Percentiles rank a stretch among this genome's conserved stretches.
These are phyloP conservation scores for Microchirus variegatus DNA, from an alignment of 2,797 vertebrate genomes.

Conservation along the genomic window DNA sequence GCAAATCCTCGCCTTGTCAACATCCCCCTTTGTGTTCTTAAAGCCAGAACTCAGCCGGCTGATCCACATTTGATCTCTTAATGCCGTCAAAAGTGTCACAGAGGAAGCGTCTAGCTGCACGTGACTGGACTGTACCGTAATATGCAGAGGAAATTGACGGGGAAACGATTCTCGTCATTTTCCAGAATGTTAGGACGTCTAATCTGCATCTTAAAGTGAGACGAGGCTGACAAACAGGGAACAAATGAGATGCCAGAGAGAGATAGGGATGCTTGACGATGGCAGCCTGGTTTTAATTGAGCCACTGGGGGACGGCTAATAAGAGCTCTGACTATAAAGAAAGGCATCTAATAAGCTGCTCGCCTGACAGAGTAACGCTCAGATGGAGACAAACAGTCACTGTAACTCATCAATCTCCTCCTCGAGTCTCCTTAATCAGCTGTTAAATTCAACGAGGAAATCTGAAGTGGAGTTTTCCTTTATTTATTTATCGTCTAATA, in stretches of 20 bases:
- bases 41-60: conserved; percentile 23
- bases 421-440: not conserved
- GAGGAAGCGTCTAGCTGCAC: not conserved
- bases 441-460: too few species aligned
- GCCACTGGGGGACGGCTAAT: conserved; percentile 57
- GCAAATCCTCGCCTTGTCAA: conserved; percentile 42
- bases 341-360: conserved; percentile 40
- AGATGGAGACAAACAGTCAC: conserved; percentile 35
- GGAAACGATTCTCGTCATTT: conserved; percentile 51
- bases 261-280: conserved; percentile 52
- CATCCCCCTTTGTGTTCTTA: conserved; percentile 41
- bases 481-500: too few species aligned
- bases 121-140: not conserved
- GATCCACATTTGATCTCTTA: conserved; percentile 49
- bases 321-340: conserved; percentile 46
- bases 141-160: conserved; percentile 2
- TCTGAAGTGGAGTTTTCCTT: too few species aligned
- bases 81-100: conserved; percentile 16
- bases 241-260: conserved; percentile 27
- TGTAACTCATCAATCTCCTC: not conserved
- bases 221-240: conserved; percentile 34
- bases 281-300: conserved; percentile 63
- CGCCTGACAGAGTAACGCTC: conserved; percentile 30
- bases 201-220: conserved; percentile 60
- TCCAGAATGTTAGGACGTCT: conserved; percentile 60